Evolutionary conservation across 1,140 invertebrate species (phyloP).

Genomic region (Drosophila busckii): DNA sequence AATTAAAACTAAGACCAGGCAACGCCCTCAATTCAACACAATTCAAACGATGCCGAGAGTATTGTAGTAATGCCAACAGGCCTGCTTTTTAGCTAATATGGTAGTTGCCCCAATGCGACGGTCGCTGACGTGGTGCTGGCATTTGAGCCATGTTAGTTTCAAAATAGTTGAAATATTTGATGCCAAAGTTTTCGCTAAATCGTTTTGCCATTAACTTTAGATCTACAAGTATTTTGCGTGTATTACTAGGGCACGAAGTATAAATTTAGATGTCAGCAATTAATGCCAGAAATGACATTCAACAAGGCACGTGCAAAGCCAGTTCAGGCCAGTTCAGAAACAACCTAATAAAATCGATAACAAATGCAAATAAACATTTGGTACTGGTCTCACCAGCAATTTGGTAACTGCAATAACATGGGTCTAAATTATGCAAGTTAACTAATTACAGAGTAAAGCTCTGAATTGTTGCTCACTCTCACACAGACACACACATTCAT

Average conservation of each 20-base stretch:
- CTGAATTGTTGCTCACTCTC: constrained; percentile 16
- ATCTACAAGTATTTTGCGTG: constrained; percentile 34
- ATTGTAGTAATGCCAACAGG: background rate
- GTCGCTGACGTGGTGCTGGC: constrained; percentile 54
- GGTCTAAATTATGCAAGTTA: constrained; percentile 56
- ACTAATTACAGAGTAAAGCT: constrained; percentile 58
- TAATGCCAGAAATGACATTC: constrained; percentile 32
- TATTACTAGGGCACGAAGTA: constrained; percentile 43
- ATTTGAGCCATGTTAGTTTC: constrained; percentile 38
- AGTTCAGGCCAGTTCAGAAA: too few species aligned
- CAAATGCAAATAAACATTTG: constrained; percentile 32
- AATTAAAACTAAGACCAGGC: constrained; percentile 64
- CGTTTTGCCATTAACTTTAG: too few species aligned
- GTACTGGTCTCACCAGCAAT: constrained; percentile 13
- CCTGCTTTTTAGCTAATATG: constrained; percentile 17
- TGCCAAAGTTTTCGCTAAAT: too few species aligned
- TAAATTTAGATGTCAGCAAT: constrained; percentile 54
- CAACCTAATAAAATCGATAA: constrained; percentile 51
- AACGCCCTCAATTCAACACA: constrained; percentile 47
- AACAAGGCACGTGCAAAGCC: background rate
- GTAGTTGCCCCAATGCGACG: constrained; percentile 45
- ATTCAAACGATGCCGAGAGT: constrained; percentile 2
- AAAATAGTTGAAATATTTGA: constrained; percentile 2
- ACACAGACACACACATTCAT: background rate
- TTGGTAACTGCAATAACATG: constrained; percentile 16